Base-by-base conservation (phyloP, 1,140 invertebrate species). In the Steinernema feltiae region DNA sequence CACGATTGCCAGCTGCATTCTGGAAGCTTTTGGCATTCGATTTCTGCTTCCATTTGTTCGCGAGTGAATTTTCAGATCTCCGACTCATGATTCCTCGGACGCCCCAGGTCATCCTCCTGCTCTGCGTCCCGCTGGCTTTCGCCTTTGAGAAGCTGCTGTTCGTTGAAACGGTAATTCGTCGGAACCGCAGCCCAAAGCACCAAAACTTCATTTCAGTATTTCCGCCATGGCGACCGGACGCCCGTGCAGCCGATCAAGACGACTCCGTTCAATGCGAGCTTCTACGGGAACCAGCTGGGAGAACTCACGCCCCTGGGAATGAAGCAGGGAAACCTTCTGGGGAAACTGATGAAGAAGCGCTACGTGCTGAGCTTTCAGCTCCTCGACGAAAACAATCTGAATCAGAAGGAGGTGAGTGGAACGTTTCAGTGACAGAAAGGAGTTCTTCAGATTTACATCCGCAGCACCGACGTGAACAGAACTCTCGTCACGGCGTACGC, bases 391-490 rank as follows among this genome's bases (percentile, higher is more conserved):
- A 63, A 27, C 53, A 15, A 15, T 27, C 53, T 63, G 15, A 63
- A 63, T 21, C 12, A 15, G 53, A 15, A 27, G 15, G 53, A 63
- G 24, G 53, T 63, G 3, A 3, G 53, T 3, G 18, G 7, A 41
- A 63, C 3, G 2, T 27, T 48, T 3, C 63, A 32, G 1, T 12
- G 18, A 70, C 24, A 27, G 53, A 3, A 63, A 63, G 7, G 53
- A 63, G 69, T 18, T 35, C 31, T 69, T 35, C 71, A 78, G 78
- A 76, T 79, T 72, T 78, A 79, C 69, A 79, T 79, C n/a, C 76
- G 78, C 0, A 74, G 72, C 18, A 79, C 78, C 0, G 78, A 79
- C 41, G 75, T 79, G n/a, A 79, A 79, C 29, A 32, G 78, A 17
- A 79, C 78, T 1, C 71, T 79, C 0, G 71, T 78, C 0, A 77